These are phyloP conservation scores for Mesocentrotus franciscanus DNA, from an alignment of 53 echinoderm and acorn worm genomes.

Conservation along the genomic window DNA sequence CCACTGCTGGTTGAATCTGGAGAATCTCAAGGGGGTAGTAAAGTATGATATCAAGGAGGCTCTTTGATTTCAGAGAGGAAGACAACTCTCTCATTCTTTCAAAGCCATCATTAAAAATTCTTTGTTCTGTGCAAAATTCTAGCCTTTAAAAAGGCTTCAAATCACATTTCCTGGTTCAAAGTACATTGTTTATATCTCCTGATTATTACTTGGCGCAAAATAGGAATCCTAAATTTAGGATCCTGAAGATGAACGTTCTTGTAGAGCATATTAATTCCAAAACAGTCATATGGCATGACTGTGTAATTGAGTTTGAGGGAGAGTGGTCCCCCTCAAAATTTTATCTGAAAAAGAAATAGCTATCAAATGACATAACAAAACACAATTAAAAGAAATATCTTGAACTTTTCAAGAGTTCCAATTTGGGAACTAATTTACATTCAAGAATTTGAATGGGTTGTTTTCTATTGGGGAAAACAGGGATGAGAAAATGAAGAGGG, in stretches of 20 bases:
- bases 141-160: slow-evolving; percentile 59
- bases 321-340: slow-evolving; percentile 28
- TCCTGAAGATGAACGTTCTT: slow-evolving; percentile 39
- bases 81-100: slow-evolving; percentile 2
- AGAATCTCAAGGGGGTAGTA: slow-evolving; percentile 56
- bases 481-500: slow-evolving; percentile 62
- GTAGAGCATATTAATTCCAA: slow-evolving; percentile 60
- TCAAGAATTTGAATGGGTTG: slow-evolving; percentile 63
- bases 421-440: slow-evolving; percentile 64
- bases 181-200: slow-evolving; percentile 56
- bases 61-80: slow-evolving; percentile 2
- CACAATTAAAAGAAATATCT: slow-evolving; percentile 45
- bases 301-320: slow-evolving; percentile 56
- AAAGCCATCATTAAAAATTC: slow-evolving; percentile 24
- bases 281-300: slow-evolving; percentile 66
- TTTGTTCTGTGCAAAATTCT: slow-evolving; percentile 38
- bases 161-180: slow-evolving; percentile 59
- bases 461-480: slow-evolving; percentile 55
- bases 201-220: slow-evolving; percentile 42
- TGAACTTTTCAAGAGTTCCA: slow-evolving; percentile 63
- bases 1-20: slow-evolving; percentile 49
- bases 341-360: slow-evolving; percentile 65
- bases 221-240: slow-evolving; percentile 49
- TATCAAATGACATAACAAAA: slow-evolving; percentile 59
- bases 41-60: slow-evolving; percentile 47